phyloP scores from a whole-genome alignment of 2,113 vertebrate species.

The Eretmochelys imbricata region DNA sequence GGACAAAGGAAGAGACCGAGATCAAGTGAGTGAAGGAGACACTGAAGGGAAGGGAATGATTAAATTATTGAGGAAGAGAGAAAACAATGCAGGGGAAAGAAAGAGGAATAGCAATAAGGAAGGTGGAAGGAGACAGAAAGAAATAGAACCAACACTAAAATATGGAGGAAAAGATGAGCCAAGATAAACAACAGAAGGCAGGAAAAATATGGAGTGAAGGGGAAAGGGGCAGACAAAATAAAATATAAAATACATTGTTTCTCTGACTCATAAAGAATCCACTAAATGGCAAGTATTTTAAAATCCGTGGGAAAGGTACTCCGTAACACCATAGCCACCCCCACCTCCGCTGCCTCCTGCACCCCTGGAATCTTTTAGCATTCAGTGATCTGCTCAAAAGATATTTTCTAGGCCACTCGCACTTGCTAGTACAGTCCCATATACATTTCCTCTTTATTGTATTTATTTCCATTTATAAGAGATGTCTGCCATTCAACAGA shows the following conservation, averaged over 20 bases:
- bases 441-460: slow-evolving; percentile 7
- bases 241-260: neutral
- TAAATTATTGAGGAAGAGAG: neutral
- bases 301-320: neutral
- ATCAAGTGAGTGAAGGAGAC: neutral
- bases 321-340: neutral
- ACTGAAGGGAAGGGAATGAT: neutral
- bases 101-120: neutral
- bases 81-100: neutral
- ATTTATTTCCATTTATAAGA: slow-evolving; percentile 42
- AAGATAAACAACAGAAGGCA: neutral
- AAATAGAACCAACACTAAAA: neutral
- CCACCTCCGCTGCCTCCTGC: neutral
- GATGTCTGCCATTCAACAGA: neutral
- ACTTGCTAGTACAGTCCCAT: neutral
- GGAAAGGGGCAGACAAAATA: neutral
- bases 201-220: neutral
- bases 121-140: neutral
- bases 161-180: neutral
- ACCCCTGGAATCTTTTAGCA: neutral
- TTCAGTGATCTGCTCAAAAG: neutral
- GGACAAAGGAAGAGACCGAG: neutral
- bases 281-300: neutral
- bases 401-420: slow-evolving; percentile 43
- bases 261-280: neutral